Evolutionary conservation across 2,113 vertebrate genomes (phyloP).

Genomic region (Panthera uncia): DNA sequence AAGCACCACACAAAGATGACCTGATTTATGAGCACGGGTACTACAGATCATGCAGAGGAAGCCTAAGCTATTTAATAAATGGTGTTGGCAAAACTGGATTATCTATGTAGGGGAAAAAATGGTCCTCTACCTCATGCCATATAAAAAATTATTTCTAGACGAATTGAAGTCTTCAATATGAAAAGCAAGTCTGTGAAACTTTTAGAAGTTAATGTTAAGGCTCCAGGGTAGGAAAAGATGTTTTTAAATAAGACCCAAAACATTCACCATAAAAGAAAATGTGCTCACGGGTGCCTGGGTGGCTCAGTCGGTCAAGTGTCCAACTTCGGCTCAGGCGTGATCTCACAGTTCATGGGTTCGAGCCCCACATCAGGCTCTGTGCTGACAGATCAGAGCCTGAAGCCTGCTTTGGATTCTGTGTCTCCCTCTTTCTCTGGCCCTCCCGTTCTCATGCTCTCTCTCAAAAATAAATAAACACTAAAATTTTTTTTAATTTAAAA

Average conservation of each 20-base stretch:
- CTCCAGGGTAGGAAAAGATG: not conserved
- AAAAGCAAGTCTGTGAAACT: constrained; percentile 21
- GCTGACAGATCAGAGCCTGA: no score
- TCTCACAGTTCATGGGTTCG: no score
- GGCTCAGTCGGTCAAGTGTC: not conserved
- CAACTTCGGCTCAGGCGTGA: no score
- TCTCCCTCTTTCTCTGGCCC: no score
- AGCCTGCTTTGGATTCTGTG: no score
- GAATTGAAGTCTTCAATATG: not conserved
- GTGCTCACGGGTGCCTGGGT: not conserved
- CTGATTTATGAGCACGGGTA: not conserved
- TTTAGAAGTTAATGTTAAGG: not conserved
- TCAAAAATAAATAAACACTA: not conserved
- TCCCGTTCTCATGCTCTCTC: no score
- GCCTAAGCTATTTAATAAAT: not conserved
- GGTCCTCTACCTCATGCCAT: not conserved
- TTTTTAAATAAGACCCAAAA: not conserved
- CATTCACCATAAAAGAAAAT: not conserved
- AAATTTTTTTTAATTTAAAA: not conserved
- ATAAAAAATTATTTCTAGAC: not conserved
- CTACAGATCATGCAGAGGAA: not conserved
- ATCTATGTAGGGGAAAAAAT: not conserved
- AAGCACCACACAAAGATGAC: not conserved
- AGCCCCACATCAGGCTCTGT: no score
- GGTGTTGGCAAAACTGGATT: not conserved